Base-by-base conservation (phyloP, 2,888 invertebrate genomes). In the Drosophila nr. perissopoda region DNA sequence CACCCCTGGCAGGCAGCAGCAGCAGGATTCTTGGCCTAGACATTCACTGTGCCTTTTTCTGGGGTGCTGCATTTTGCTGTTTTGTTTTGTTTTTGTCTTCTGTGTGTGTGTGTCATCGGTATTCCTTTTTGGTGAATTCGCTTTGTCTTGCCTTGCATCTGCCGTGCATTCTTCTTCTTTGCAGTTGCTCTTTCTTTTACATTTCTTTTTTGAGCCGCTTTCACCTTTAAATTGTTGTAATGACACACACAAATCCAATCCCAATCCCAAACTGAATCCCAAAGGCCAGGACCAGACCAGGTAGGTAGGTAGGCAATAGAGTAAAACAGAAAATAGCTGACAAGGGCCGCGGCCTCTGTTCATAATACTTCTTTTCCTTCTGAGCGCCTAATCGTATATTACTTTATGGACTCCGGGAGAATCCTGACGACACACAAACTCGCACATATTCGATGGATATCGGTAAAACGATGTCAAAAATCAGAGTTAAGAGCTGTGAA, bases 381-480 rank as follows among this genome's bases (percentile, higher is more conserved):
- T 88, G 85, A 71, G 75, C 73, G 70, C 83, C 87, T 83, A 81
- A 79, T 83, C 76, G 65, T 79, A 86, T 76, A 86, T 84, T 88
- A 88, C 82, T 88, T 83, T 83, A 79, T 79, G 79, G 69, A 57
- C 54, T 53, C 57, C 53, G 52, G 57, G 40, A 64, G 49, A 58
- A 49, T 66, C 56, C 64, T 38, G 54, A 25, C 18, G n/a, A 38
- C n/a, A 18, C 33, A 59, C 29, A 59, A 8, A 40, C 18, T 33
- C 48, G 27, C 31, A 49, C 31, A 56, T 52, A 56, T 56, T n/a
- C 25, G 27, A 25, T 13, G 16, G 4, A 7, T 36, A 25, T 46
- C 25, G 27, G 21, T 18, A 29, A 31, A 16, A 53, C 13, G 31
- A 29, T 25, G 69, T 69, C 31, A 52, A 62, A 76, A 74, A 74